Evolutionary conservation across 2,113 vertebrate genomes (phyloP).

Genomic region (Nothoprocta pentlandii): DNA sequence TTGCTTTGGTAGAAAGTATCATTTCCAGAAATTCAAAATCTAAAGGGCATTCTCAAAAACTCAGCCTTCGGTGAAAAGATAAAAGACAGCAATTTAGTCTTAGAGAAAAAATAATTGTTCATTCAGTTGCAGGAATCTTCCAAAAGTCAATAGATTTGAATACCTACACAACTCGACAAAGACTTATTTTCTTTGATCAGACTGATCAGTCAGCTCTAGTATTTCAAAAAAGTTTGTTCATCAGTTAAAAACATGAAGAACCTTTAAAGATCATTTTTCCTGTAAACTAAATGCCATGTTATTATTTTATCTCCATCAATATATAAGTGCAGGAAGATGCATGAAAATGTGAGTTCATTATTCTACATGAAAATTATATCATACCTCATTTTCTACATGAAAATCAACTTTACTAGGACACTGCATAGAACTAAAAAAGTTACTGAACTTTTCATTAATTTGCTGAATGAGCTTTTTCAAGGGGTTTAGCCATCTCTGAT

Average conservation of each 20-base stretch:
- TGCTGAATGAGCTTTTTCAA: constrained; percentile 89
- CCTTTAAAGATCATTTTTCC: background rate
- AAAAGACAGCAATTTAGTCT: background rate
- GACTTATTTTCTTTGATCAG: background rate
- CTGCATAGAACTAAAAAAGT: constrained; percentile 94
- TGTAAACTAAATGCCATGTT: background rate
- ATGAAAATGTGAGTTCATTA: background rate
- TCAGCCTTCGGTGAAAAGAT: background rate
- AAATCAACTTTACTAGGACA: constrained; percentile 97
- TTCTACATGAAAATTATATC: constrained; percentile 9
- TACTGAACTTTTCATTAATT: constrained; percentile 92
- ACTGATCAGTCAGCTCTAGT: background rate
- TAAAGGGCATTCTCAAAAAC: background rate
- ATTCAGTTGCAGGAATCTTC: background rate
- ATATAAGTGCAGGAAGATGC: background rate
- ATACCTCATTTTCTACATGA: constrained; percentile 93
- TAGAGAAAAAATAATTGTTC: background rate
- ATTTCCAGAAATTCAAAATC: background rate
- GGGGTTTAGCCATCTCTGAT: constrained; percentile 95
- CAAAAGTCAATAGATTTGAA: background rate
- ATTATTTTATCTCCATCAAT: background rate
- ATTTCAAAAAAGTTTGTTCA: background rate
- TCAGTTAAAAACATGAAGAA: background rate
- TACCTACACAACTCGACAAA: background rate
- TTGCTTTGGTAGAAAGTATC: background rate